Conservation (phyloP, 2,888 invertebrate genomes). For the Halocaridina rubra region DNA sequence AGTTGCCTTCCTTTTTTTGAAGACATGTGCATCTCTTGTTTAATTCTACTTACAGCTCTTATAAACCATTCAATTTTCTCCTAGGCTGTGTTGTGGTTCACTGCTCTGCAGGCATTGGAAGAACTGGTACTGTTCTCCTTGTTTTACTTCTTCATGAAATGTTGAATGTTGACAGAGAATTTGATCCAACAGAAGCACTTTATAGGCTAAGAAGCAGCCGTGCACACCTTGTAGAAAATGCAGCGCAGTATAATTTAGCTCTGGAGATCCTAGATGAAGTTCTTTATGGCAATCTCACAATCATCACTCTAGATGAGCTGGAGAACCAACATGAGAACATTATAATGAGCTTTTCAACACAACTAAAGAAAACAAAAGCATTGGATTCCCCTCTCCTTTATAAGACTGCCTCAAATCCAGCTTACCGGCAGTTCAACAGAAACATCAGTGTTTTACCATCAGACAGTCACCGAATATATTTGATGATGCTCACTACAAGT, state of each 20-base stretch:
- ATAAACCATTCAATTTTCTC: not conserved
- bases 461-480: slow-evolving; percentile 24
- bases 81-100: slow-evolving; percentile 50
- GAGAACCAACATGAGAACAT: not conserved
- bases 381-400: slow-evolving; percentile 28
- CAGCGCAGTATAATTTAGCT: slow-evolving; percentile 33
- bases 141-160: slow-evolving; percentile 43
- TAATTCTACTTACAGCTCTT: too few relatives aligned
- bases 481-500: not conserved
- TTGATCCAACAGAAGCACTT: slow-evolving; percentile 33
- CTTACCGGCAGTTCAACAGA: slow-evolving; percentile 16
- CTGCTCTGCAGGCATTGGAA: slow-evolving; percentile 58
- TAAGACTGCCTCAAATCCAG: not conserved
- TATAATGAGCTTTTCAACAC: not conserved
- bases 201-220: slow-evolving; percentile 23
- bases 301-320: not conserved
- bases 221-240: slow-evolving; percentile 51
- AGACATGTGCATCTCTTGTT: too few relatives aligned
- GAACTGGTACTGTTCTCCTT: slow-evolving; percentile 52
- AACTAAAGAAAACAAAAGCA: slow-evolving; percentile 6
- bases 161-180: not conserved
- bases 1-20: too few relatives aligned
- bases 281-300: slow-evolving; percentile 30
- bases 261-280: slow-evolving; percentile 48
- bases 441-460: slow-evolving; percentile 30